These are phyloP conservation scores for Alviniconcha marisindica DNA, from an alignment of 1,140 invertebrate species.

Conservation along the genomic window DNA sequence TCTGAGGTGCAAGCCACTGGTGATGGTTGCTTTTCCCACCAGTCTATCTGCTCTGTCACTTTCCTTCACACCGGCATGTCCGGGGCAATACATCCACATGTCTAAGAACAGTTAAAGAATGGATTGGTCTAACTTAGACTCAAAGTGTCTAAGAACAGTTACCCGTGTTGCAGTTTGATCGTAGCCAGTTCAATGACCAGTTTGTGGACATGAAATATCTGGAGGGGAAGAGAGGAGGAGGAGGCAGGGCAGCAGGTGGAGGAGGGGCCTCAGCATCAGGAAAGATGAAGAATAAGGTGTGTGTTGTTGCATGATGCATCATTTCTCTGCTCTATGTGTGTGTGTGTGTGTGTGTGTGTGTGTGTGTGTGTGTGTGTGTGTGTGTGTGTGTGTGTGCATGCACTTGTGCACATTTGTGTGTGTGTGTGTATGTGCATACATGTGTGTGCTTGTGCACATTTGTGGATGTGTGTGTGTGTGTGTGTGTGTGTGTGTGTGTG, in stretches of 20 bases:
- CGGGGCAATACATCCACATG: too few relatives aligned
- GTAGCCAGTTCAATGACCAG: constrained; percentile 89
- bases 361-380: constrained; percentile 7
- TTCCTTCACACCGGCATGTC: too few relatives aligned
- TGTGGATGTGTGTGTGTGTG: neutral
- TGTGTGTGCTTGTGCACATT: neutral
- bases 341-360: neutral
- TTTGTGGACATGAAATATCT: constrained; percentile 92
- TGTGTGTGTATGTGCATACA: neutral
- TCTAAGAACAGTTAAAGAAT: too few relatives aligned
- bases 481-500: neutral
- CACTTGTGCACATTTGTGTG: too few relatives aligned
- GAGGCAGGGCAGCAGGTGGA: neutral
- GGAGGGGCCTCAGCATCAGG: neutral
- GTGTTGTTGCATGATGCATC: too few relatives aligned
- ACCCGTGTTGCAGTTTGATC: constrained; percentile 82
- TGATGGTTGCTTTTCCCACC: too few relatives aligned
- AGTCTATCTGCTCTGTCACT: too few relatives aligned
- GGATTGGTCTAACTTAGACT: too few relatives aligned
- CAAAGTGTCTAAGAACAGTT: too few relatives aligned
- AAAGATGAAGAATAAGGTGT: constrained; percentile 6
- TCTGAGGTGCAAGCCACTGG: too few relatives aligned
- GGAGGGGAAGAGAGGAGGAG: constrained; percentile 83
- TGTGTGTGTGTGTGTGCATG: neutral
- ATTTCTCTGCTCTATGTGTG: neutral